A percentile compares a stretch with the other conserved stretches of the same genome.
phyloP scores from a whole-genome alignment of 2,888 invertebrate genomes.

The Mayetiola destructor region DNA sequence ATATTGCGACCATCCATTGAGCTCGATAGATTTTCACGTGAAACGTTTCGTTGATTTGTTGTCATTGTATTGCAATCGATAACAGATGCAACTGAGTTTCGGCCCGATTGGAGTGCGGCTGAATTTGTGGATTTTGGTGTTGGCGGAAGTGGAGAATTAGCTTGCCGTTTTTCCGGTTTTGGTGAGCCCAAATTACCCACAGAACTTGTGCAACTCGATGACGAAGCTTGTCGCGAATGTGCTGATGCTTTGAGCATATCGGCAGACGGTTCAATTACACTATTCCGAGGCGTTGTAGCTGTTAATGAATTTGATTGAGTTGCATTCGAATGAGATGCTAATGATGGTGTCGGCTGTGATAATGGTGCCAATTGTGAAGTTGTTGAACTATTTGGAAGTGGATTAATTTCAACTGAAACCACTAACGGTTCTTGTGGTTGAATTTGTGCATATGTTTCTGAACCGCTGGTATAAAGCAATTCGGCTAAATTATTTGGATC shows the following conservation, averaged over 20 bases:
- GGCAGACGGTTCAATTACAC: slow-evolving; percentile 11
- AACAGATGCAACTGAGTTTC: slow-evolving; percentile 34
- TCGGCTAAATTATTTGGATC: slow-evolving; percentile 49
- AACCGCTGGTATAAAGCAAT: slow-evolving; percentile 59
- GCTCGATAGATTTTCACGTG: slow-evolving; percentile 23
- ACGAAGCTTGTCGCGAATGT: slow-evolving; percentile 40
- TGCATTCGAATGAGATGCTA: slow-evolving; percentile 36
- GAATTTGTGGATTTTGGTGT: slow-evolving; percentile 42
- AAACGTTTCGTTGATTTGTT: slow-evolving; percentile 29
- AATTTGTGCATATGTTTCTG: slow-evolving; percentile 78
- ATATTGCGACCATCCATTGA: slow-evolving; percentile 25
- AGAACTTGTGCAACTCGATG: slow-evolving; percentile 55
- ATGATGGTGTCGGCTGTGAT: slow-evolving; percentile 28
- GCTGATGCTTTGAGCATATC: slow-evolving; percentile 16
- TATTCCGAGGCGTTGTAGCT: slow-evolving; percentile 21
- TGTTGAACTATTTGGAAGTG: slow-evolving; percentile 15
- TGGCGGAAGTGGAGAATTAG: slow-evolving; percentile 76
- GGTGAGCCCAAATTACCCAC: slow-evolving; percentile 68
- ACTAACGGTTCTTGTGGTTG: slow-evolving; percentile 38
- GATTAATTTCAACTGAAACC: slow-evolving; percentile 33
- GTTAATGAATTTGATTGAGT: slow-evolving; percentile 18
- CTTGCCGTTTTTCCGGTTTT: slow-evolving; percentile 78
- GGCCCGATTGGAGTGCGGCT: slow-evolving; percentile 23
- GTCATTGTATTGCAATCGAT: slow-evolving; percentile 25
- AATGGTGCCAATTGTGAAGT: background rate